Evolutionary conservation across 2,797 vertebrate genomes (phyloP).

Genomic region (Apodemus agrarius): DNA sequence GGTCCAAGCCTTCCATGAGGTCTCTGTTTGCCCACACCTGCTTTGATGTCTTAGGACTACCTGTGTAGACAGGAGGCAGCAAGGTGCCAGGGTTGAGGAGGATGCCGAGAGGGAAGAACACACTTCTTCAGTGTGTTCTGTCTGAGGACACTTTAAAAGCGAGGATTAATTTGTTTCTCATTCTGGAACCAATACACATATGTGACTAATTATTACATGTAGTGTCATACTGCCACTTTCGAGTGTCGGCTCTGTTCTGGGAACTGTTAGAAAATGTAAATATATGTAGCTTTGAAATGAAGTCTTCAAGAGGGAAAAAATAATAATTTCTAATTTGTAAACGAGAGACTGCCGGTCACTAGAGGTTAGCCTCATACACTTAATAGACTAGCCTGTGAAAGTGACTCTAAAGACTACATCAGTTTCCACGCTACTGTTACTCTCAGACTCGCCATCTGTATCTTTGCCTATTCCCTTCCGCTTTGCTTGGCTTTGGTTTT

Average conservation of each 20-base stretch:
- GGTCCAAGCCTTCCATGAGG: neutral
- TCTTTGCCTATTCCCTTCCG: neutral
- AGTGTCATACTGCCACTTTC: neutral
- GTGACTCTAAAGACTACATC: neutral
- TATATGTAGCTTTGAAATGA: neutral
- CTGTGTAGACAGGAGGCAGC: neutral
- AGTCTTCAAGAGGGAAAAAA: neutral
- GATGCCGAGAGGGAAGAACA: neutral
- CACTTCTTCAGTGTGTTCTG: neutral
- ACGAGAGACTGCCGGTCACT: neutral
- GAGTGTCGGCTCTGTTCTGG: neutral
- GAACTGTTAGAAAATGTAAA: conserved; percentile 4
- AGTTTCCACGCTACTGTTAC: neutral
- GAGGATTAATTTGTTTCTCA: conserved; percentile 36
- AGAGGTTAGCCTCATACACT: neutral
- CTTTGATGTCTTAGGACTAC: neutral
- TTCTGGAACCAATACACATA: neutral
- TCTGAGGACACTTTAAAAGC: neutral
- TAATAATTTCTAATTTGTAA: neutral
- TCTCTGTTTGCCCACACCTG: neutral
- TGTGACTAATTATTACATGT: neutral
- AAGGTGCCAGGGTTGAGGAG: neutral
- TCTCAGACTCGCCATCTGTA: neutral
- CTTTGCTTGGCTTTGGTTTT: neutral
- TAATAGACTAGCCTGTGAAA: neutral